These are phyloP conservation scores for Drosophila nigritarsus DNA, from an alignment of 2,888 invertebrate species.

Conservation along the genomic window DNA sequence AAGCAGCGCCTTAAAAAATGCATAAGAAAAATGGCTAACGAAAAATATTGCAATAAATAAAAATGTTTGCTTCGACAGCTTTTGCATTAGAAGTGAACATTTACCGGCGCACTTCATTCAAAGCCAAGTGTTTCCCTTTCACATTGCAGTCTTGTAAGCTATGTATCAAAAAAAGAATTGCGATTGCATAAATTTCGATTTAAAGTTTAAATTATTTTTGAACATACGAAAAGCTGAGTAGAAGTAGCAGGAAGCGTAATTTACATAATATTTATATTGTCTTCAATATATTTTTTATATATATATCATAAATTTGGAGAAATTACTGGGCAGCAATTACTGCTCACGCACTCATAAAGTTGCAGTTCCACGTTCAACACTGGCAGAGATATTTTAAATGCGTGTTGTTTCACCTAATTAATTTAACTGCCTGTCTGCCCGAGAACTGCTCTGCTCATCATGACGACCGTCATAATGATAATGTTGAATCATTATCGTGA, in stretches of 20 bases:
- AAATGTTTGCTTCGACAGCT: constrained; percentile 17
- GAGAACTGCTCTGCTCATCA: constrained; percentile 14
- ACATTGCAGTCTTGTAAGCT: constrained; percentile 18
- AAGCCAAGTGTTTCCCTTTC: constrained; percentile 11
- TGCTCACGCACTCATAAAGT: background rate
- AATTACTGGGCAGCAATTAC: background rate
- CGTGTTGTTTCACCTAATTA: constrained; percentile 39
- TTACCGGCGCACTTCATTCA: constrained; percentile 21
- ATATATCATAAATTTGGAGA: background rate
- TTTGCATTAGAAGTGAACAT: constrained; percentile 13
- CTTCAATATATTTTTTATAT: background rate
- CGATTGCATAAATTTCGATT: background rate
- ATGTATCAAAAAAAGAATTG: background rate
- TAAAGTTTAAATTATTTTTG: background rate
- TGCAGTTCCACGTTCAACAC: constrained; percentile 1
- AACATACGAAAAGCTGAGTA: background rate
- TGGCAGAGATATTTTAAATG: constrained; percentile 22
- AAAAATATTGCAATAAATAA: constrained; percentile 10
- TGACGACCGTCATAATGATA: constrained; percentile 13
- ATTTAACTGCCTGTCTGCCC: constrained; percentile 33
- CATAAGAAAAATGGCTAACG: constrained; percentile 40
- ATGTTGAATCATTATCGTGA: constrained; percentile 40
- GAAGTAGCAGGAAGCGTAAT: no score
- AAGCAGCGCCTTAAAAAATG: constrained; percentile 32
- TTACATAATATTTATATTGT: background rate